Conservation (phyloP, 2,888 invertebrate genomes). For the Pristionchus mayeri region DNA sequence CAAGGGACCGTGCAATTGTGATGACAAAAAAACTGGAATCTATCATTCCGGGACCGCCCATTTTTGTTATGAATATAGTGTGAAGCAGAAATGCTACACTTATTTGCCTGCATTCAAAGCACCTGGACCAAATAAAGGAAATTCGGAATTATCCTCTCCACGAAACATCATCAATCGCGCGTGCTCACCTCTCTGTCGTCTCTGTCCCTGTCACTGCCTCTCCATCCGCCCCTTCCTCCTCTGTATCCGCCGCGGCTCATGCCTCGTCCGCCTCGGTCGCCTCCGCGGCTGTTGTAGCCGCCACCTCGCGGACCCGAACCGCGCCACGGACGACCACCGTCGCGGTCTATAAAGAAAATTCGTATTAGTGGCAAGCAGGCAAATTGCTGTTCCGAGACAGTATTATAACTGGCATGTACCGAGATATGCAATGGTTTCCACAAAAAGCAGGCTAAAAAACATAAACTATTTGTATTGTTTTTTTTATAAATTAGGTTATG, state of each 20-base stretch:
- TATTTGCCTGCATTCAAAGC: background rate
- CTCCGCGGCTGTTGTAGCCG: background rate
- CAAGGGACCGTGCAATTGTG: too few relatives aligned
- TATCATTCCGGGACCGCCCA: background rate
- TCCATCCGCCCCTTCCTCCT: constrained; percentile 10
- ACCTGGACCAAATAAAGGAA: background rate
- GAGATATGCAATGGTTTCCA: background rate
- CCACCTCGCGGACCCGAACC: background rate
- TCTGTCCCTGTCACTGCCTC: background rate
- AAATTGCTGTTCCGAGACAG: background rate
- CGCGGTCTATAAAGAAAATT: too few relatives aligned
- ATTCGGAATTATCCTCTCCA: too few relatives aligned
- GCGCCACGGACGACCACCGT: constrained; percentile 3
- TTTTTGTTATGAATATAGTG: background rate
- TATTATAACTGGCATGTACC: background rate
- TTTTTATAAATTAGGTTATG: too few relatives aligned
- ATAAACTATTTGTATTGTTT: background rate
- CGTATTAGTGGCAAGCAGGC: too few relatives aligned
- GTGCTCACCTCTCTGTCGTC: constrained; percentile 24
- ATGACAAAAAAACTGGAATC: too few relatives aligned
- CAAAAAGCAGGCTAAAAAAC: background rate
- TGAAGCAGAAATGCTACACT: background rate
- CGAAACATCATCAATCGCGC: constrained; percentile 55
- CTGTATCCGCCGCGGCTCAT: background rate
- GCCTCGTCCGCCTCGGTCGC: constrained; percentile 1